phyloP scores from a whole-genome alignment of 2,888 invertebrate species.

The Micoletzkya japonica region DNA sequence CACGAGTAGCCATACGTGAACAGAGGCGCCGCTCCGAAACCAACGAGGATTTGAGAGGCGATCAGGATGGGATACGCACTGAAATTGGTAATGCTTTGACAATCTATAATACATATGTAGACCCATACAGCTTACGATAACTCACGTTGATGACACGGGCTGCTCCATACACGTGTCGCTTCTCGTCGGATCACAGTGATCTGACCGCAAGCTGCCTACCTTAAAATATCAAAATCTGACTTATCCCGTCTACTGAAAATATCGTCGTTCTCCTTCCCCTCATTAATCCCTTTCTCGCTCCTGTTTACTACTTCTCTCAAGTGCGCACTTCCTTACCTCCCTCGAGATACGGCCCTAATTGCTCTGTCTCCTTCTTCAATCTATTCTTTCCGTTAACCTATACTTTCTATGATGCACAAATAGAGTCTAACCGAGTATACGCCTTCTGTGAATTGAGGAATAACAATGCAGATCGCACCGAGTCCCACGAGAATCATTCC shows the following conservation, averaged over 20 bases:
- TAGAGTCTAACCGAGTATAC: conserved; percentile 38
- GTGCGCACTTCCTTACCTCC: too few relatives aligned
- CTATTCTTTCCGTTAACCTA: too few relatives aligned
- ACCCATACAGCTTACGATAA: neutral
- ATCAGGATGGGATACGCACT: conserved; percentile 39
- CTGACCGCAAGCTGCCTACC: conserved; percentile 31
- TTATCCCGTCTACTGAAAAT: too few relatives aligned
- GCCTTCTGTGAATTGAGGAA: conserved; percentile 45
- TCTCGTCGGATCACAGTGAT: conserved; percentile 22
- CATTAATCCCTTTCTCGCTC: too few relatives aligned
- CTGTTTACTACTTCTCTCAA: too few relatives aligned
- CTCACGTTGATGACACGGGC: conserved; percentile 18
- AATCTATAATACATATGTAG: neutral
- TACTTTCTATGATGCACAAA: too few relatives aligned
- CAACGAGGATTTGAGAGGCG: conserved; percentile 43
- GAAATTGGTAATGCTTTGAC: conserved; percentile 5
- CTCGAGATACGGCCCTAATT: too few relatives aligned
- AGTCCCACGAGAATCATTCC: conserved; percentile 48
- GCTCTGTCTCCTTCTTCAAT: too few relatives aligned
- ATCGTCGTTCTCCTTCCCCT: neutral
- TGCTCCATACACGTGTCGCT: conserved; percentile 16
- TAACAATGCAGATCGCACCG: conserved; percentile 38
- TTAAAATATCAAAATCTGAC: neutral
- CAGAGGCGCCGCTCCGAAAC: conserved; percentile 45
- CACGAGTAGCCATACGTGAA: conserved; percentile 51